These are phyloP conservation scores for Dugesia japonica DNA, from an alignment of 2,888 invertebrate species.

Conservation along the genomic window DNA sequence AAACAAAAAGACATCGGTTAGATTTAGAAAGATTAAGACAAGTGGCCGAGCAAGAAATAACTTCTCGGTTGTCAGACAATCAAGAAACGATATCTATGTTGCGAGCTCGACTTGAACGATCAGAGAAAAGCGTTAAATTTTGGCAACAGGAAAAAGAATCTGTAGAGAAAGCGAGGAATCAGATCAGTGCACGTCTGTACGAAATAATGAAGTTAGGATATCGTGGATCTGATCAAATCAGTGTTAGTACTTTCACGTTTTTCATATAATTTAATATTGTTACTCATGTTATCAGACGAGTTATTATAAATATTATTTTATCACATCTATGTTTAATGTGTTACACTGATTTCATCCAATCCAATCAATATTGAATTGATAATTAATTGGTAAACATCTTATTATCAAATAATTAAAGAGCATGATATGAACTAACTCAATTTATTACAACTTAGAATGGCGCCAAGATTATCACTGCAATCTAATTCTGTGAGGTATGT, in stretches of 20 bases:
- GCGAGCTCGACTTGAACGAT: background rate
- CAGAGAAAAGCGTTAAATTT: background rate
- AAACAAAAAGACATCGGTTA: background rate
- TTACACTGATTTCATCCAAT: no score
- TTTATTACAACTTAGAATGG: no score
- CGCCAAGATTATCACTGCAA: no score
- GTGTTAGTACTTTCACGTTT: background rate
- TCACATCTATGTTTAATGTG: no score
- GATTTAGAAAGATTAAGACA: slow-evolving; percentile 3
- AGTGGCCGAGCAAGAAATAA: background rate
- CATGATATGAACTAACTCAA: no score
- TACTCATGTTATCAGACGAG: no score
- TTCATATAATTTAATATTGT: no score
- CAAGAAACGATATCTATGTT: slow-evolving; percentile 2
- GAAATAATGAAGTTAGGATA: background rate
- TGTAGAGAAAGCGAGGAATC: background rate
- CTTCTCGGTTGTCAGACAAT: background rate
- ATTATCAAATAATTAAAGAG: no score
- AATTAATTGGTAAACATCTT: no score
- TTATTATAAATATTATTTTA: background rate
- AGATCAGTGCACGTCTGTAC: background rate
- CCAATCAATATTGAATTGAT: no score
- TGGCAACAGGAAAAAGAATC: slow-evolving; percentile 15
- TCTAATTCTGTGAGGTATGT: no score
- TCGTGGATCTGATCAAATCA: background rate